Conservation (phyloP, 2,113 vertebrate genomes). For the Grus americana region DNA sequence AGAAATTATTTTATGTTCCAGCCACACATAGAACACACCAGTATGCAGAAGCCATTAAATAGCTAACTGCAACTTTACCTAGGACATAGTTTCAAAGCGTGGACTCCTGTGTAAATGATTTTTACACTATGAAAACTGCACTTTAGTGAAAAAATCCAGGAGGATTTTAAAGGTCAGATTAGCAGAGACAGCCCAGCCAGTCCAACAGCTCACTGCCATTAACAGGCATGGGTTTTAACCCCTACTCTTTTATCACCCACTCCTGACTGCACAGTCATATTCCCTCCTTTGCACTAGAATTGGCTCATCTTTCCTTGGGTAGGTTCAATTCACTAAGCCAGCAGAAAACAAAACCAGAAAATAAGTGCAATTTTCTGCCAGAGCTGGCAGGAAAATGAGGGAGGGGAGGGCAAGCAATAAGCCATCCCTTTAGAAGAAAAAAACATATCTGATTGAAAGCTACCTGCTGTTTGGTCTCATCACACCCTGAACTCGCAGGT, state of each 20-base stretch:
- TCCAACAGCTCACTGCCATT: background rate
- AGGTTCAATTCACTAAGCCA: background rate
- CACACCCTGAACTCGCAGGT: background rate
- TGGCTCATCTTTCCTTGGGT: background rate
- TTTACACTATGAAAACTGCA: background rate
- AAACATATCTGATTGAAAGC: background rate
- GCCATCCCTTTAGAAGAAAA: background rate
- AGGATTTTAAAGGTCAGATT: background rate
- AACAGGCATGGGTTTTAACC: background rate
- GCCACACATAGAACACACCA: background rate
- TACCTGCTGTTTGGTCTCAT: background rate
- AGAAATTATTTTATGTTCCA: background rate
- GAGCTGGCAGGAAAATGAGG: background rate
- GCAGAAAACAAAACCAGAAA: background rate
- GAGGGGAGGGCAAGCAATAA: background rate
- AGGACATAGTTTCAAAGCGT: background rate
- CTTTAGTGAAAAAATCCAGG: background rate
- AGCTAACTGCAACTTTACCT: background rate
- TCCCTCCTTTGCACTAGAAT: background rate
- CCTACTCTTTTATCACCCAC: background rate
- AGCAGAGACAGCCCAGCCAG: background rate
- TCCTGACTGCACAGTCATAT: accelerated
- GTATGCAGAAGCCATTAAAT: background rate
- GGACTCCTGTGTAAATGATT: background rate
- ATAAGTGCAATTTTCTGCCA: background rate